Percentiles rank a stretch among this genome's conserved stretches.
These are phyloP conservation scores for Spinus olivaceus DNA, from an alignment of 2,797 vertebrate genomes.

Conservation along the genomic window DNA sequence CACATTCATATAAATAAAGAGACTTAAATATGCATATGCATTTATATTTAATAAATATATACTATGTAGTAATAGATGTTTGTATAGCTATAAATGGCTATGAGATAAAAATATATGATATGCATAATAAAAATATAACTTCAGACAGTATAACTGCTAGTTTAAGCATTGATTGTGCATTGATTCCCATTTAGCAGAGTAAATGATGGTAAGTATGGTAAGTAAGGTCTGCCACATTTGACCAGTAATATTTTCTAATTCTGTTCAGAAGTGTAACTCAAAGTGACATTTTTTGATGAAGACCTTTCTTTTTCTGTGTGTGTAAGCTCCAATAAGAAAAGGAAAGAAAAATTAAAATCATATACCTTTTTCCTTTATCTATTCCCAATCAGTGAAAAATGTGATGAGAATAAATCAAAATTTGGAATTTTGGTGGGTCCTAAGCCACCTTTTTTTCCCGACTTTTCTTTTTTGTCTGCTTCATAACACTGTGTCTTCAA, in stretches of 20 bases:
- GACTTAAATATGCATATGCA: neutral
- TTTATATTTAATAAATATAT: neutral
- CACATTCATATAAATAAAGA: neutral
- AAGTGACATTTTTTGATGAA: neutral
- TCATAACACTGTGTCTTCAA: neutral
- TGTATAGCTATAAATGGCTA: neutral
- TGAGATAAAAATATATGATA: neutral
- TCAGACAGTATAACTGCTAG: neutral
- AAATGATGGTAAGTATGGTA: neutral
- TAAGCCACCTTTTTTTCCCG: neutral
- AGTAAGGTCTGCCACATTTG: neutral
- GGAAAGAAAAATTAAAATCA: neutral
- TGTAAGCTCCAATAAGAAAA: neutral
- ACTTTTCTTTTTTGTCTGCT: neutral
- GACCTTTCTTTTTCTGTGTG: rapidly evolving
- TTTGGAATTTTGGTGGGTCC: neutral
- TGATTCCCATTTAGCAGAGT: neutral
- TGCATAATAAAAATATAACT: neutral
- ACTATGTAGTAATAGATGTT: neutral
- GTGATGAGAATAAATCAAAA: neutral
- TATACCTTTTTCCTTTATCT: neutral
- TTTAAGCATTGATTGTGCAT: neutral
- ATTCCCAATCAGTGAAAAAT: neutral
- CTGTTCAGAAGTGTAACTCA: neutral
- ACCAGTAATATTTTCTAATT: neutral